These are phyloP conservation scores for Conus ventricosus DNA, from an alignment of 1,140 invertebrate species.

Conservation along the genomic window DNA sequence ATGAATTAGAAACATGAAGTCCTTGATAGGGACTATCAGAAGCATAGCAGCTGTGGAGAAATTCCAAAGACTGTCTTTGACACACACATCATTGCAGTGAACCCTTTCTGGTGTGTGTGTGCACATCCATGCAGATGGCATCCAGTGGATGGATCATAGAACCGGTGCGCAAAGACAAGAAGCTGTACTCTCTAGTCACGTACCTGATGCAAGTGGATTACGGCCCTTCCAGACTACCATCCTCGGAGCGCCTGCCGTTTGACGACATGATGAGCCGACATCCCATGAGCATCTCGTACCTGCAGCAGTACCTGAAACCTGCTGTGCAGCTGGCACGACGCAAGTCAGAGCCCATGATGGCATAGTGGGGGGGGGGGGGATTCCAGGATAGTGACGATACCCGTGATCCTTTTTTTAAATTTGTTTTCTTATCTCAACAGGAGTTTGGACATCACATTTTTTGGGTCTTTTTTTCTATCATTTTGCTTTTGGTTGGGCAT, in stretches of 20 bases:
- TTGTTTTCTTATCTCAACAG: not conserved
- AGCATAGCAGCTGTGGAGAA: no score
- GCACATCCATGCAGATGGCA: slow-evolving; percentile 54
- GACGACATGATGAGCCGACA: slow-evolving; percentile 67
- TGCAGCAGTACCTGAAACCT: slow-evolving; percentile 66
- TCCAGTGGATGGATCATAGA: slow-evolving; percentile 73
- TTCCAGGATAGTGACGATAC: no score
- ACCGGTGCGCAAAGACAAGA: slow-evolving; percentile 65
- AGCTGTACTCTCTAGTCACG: slow-evolving; percentile 68
- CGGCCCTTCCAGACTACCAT: not conserved
- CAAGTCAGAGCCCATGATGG: slow-evolving; percentile 35
- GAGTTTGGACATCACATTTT: no score
- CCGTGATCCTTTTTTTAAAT: not conserved
- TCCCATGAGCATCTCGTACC: slow-evolving; percentile 63
- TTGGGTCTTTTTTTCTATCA: no score
- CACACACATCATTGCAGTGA: no score
- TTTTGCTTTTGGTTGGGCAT: no score
- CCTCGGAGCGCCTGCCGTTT: slow-evolving; percentile 47
- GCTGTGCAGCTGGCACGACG: slow-evolving; percentile 48
- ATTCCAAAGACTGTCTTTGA: no score
- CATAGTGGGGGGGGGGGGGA: no score
- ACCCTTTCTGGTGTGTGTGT: no score
- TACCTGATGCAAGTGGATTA: slow-evolving; percentile 69
- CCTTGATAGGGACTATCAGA: no score
- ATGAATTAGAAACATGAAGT: no score